Conservation (phyloP, 2,797 vertebrate species). For the Arrhamphus sclerolepis region DNA sequence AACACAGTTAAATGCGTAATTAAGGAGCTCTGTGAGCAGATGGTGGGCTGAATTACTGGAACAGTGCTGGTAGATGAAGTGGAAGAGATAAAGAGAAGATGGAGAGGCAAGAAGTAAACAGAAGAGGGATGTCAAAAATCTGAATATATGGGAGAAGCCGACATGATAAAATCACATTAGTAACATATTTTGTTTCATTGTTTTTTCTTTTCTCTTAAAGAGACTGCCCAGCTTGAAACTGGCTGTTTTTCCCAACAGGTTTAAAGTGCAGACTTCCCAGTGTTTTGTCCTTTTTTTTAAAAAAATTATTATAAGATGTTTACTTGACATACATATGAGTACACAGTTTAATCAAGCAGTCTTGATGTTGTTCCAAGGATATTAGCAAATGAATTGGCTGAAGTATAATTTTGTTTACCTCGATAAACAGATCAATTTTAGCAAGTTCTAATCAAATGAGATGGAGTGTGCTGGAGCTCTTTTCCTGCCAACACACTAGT, state of each 20-base stretch:
- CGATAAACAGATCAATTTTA: slow-evolving; percentile 70
- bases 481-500: slow-evolving; percentile 44
- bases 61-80: slow-evolving; percentile 59
- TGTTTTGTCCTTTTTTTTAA: too few species aligned
- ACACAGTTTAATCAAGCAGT: too few species aligned
- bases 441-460: slow-evolving; percentile 67
- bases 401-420: slow-evolving; percentile 67
- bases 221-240: too few species aligned
- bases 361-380: slow-evolving; percentile 41
- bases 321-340: too few species aligned
- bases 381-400: slow-evolving; percentile 68
- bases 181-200: slow-evolving; percentile 1
- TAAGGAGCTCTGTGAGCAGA: slow-evolving; percentile 73
- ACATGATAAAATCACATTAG: slow-evolving; percentile 44
- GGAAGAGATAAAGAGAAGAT: slow-evolving; percentile 36
- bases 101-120: slow-evolving; percentile 33
- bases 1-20: slow-evolving; percentile 78
- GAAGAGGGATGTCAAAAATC: slow-evolving; percentile 11
- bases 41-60: slow-evolving; percentile 70
- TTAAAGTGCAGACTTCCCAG: slow-evolving; percentile 31
- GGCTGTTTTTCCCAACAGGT: too few species aligned
- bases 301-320: too few species aligned
- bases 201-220: not conserved
- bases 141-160: slow-evolving; percentile 21
- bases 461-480: slow-evolving; percentile 42